A percentile compares a stretch with the other conserved stretches of the same genome.
Conservation (phyloP, 2,113 vertebrate species). For the Martes martes region DNA sequence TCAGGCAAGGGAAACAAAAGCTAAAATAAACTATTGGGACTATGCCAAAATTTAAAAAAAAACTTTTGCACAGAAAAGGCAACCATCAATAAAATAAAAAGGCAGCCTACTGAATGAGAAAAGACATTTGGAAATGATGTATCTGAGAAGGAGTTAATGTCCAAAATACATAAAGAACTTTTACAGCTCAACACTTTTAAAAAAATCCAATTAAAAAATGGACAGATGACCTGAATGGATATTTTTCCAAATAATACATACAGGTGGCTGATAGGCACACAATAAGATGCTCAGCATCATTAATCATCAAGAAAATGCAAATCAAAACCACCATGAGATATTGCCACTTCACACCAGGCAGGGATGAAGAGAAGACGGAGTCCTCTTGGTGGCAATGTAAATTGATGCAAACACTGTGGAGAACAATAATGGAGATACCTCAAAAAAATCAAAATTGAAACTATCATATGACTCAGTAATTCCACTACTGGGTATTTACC, state of each 20-base stretch:
- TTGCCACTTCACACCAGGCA: background rate
- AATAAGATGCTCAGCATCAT: background rate
- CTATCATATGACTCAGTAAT: background rate
- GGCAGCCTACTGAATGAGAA: background rate
- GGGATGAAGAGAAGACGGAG: background rate
- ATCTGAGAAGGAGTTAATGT: background rate
- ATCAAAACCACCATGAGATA: background rate
- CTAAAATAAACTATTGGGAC: background rate
- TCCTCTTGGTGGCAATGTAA: background rate
- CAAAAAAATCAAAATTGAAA: background rate
- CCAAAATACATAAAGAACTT: background rate
- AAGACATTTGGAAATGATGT: background rate
- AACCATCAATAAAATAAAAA: background rate
- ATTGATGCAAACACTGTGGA: background rate
- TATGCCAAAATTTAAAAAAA: background rate
- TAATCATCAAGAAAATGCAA: background rate
- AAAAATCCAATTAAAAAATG: background rate
- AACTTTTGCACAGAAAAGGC: background rate
- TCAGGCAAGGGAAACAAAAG: background rate
- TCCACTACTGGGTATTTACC: background rate
- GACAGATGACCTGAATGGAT: background rate
- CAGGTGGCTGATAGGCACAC: background rate
- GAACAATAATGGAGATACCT: background rate
- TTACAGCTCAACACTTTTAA: background rate
- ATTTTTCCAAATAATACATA: background rate